Evolutionary conservation across 2,113 vertebrate species (phyloP).

Genomic region (Hydrochoerus hydrochaeris): DNA sequence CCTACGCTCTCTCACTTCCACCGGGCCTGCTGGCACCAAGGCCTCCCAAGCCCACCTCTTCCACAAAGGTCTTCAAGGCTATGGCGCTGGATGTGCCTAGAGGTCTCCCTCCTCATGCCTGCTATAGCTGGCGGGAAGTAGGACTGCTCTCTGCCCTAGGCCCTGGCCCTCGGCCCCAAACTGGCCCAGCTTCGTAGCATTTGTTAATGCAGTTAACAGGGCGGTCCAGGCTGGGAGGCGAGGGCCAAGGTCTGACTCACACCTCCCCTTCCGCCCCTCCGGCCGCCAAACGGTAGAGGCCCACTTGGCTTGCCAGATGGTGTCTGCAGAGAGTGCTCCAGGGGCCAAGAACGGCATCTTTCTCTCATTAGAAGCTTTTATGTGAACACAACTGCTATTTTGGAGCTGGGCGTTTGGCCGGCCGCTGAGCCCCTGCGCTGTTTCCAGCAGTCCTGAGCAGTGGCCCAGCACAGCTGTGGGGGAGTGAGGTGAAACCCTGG

Average conservation of each 20-base stretch:
- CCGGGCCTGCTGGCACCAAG: not conserved
- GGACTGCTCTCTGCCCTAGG: conserved; percentile 50
- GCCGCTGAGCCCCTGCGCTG: conserved; percentile 31
- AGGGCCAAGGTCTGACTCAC: conserved; percentile 88
- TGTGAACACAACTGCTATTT: conserved; percentile 84
- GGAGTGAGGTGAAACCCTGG: not conserved
- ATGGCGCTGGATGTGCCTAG: not conserved
- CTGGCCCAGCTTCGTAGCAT: conserved; percentile 55
- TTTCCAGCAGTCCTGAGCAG: conserved; percentile 51
- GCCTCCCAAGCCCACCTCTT: not conserved
- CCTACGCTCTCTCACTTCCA: not conserved
- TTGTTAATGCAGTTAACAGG: conserved; percentile 80
- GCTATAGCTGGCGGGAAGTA: conserved; percentile 10
- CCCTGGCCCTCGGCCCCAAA: conserved; percentile 33
- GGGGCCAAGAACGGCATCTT: conserved; percentile 88
- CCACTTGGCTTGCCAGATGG: conserved; percentile 85
- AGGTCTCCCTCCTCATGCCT: not conserved
- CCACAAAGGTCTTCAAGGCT: not conserved
- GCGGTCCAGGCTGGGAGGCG: conserved; percentile 73
- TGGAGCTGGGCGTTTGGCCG: conserved; percentile 79
- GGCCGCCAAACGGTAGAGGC: conserved; percentile 88
- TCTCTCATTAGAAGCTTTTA: conserved; percentile 87
- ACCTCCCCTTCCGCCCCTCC: conserved; percentile 78
- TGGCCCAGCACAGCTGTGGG: conserved; percentile 57
- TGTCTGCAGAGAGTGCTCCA: conserved; percentile 80